Base-by-base conservation (phyloP, 2,113 vertebrate genomes). In the Leucosticte australis region DNA sequence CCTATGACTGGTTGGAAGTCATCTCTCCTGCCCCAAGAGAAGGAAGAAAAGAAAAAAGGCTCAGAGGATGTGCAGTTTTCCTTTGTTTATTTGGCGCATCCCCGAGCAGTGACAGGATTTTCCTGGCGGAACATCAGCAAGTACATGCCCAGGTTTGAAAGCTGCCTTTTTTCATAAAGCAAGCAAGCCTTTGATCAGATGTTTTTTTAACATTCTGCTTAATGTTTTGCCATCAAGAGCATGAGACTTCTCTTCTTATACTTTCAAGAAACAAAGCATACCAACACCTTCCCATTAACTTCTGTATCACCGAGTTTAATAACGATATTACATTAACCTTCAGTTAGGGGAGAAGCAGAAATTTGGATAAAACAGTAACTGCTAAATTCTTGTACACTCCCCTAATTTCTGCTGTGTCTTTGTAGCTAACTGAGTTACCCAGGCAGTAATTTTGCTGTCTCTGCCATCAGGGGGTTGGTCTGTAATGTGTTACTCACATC, bases 51-150 rank as follows among this genome's bases (percentile, higher is more conserved):
- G 96, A 99, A 98, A 82, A 98, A 89, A 23, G 76, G 59, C 37
- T 85, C 97, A 15, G 63, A 92, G 3, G 93, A 94, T 31, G 97
- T 99, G 74, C 95, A 98, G 41, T 99, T 99, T 96, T 99, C 99
- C 52, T 99, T 99, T 94, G 98, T 99, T 94, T 99, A 99, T 91
- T 97, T 99, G 98, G 99, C 99, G 0, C 99, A 99, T 97, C 99
- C 99, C 75, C 98, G 99, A 85, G 98, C 99, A 2, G 98, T 99
- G 94, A 99, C 99, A 20, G 99, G 99, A 41, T 98, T 99, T 98
- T 99, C 99, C 46, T 99, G 99, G 99, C 98, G 99, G 96, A 99
- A 99, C 98, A 99, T 99, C 83, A 99, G 99, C 99, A 99, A 99
- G 96, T 99, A 98, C 96, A 99, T 99, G 99, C 98, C 99, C 96